Percentiles rank a stretch among this genome's conserved stretches.
These are phyloP conservation scores for Vanessa cardui DNA, from an alignment of 2,888 invertebrate genomes.

Conservation along the genomic window DNA sequence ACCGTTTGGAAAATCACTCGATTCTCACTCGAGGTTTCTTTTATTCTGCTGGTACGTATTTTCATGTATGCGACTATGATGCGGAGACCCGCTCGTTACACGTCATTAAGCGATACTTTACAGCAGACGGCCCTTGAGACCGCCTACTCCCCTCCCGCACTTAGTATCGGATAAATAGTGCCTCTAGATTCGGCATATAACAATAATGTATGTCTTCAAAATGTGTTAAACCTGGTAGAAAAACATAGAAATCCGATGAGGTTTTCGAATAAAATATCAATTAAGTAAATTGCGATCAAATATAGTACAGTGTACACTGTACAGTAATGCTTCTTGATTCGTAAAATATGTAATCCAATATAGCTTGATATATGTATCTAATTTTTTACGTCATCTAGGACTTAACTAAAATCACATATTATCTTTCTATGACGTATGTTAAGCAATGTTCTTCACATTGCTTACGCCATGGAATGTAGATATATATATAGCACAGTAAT, in stretches of 20 bases:
- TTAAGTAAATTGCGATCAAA: too few species aligned
- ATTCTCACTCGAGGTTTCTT: constrained; percentile 39
- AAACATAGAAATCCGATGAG: neutral
- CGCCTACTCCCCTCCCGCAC: constrained; percentile 56
- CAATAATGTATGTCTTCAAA: constrained; percentile 4
- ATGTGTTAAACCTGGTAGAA: neutral
- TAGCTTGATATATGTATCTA: too few species aligned
- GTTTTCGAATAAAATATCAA: too few species aligned
- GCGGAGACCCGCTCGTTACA: constrained; percentile 77
- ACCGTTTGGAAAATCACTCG: constrained; percentile 41
- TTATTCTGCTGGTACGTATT: constrained; percentile 43
- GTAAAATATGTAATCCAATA: too few species aligned
- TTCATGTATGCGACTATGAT: constrained; percentile 62
- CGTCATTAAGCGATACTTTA: constrained; percentile 83
- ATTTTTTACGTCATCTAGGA: too few species aligned
- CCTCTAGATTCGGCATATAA: constrained; percentile 52
- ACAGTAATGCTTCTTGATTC: too few species aligned
- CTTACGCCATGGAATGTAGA: too few species aligned
- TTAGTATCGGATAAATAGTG: constrained; percentile 45
- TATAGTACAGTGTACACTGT: too few species aligned
- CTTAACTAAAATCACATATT: too few species aligned
- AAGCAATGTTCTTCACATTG: too few species aligned
- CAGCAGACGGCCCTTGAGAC: constrained; percentile 82
- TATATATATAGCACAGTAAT: neutral
- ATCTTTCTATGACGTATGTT: too few species aligned